Evolutionary conservation across 2,888 invertebrate genomes (phyloP).

Genomic region (Agapostemon virescens): DNA sequence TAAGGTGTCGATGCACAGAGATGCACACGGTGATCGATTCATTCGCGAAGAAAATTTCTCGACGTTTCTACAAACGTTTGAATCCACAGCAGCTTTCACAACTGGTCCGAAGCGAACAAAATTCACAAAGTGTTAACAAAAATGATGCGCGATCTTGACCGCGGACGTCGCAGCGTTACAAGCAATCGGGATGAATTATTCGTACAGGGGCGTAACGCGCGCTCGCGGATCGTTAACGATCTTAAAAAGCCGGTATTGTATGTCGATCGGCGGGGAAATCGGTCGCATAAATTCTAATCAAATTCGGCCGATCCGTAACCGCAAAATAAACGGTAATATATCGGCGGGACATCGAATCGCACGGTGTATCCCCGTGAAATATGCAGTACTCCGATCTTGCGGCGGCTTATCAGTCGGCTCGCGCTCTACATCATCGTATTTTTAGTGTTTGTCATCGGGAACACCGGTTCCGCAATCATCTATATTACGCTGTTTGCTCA

Average conservation of each 20-base stretch:
- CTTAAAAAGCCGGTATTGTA: neutral
- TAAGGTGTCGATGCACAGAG: too few relatives aligned
- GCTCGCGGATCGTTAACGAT: neutral
- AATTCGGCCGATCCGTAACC: conserved; percentile 31
- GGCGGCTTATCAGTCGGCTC: conserved; percentile 41
- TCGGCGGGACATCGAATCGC: conserved; percentile 35
- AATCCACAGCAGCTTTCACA: too few relatives aligned
- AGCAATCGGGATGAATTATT: neutral
- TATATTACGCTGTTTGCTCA: conserved; percentile 55
- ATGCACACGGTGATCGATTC: too few relatives aligned
- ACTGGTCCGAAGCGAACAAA: too few relatives aligned
- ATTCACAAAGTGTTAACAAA: too few relatives aligned
- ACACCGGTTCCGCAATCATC: conserved; percentile 44
- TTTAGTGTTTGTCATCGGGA: conserved; percentile 52
- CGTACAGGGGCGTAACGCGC: neutral
- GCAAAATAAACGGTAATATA: conserved; percentile 46
- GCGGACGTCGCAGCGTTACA: too few relatives aligned
- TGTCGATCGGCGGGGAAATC: conserved; percentile 1
- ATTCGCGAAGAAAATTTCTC: too few relatives aligned
- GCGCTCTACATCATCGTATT: conserved; percentile 49
- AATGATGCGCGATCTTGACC: too few relatives aligned
- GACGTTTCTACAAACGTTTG: too few relatives aligned
- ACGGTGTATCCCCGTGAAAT: conserved; percentile 48
- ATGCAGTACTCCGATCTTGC: conserved; percentile 48
- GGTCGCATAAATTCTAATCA: neutral